Base-by-base conservation (phyloP, 2,113 vertebrate species). In the Eleginops maclovinus region DNA sequence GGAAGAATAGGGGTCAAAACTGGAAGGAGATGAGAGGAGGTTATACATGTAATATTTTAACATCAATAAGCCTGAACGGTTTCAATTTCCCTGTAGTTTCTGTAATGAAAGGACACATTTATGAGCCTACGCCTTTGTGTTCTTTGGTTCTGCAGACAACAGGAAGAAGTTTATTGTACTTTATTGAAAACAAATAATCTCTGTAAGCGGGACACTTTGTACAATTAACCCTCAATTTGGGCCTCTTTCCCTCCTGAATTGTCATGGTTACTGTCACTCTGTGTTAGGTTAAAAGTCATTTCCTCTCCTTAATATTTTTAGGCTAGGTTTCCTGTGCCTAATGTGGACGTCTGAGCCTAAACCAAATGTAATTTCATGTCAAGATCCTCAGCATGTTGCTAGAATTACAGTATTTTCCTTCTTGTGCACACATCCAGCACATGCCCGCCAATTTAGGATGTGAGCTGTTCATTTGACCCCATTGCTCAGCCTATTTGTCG, bases 381-480 rank as follows among this genome's bases (percentile, higher is more conserved):
- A 66, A 46, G 65, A 71, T 75, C 7, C 3, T 82, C 71, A 77
- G 44, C 22, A 63, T 51, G 49, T 82, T 79, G 44, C 44, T 36
- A 19, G 14, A 71, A 56, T 36, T 36, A 36, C 31, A 46, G 24
- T 46, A n/a, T 53, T 50, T n/a, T 76, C 43, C 66, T 41, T 47
- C 65, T 68, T 44, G 60, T 49, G 75, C 61, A 82, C 61, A 59
- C 51, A 40, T 13, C 28, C 43, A 15, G 53, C 46, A 47, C 41
- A 19, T 9, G 16, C 15, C 40, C 36, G 74, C 75, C 50, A 60
- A 69, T 72, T 80, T 78, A 67, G 54, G 22, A 79, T 73, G 79
- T 68, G 46, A 76, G 63, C 71, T 41, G 54, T 53, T 91, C 59
- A 54, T 87, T 82, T 87, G 88, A 91, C 80, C 84, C 77, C 72